These are phyloP conservation scores for Schizotus pectinicornis DNA, from an alignment of 2,888 invertebrate genomes.

Conservation along the genomic window DNA sequence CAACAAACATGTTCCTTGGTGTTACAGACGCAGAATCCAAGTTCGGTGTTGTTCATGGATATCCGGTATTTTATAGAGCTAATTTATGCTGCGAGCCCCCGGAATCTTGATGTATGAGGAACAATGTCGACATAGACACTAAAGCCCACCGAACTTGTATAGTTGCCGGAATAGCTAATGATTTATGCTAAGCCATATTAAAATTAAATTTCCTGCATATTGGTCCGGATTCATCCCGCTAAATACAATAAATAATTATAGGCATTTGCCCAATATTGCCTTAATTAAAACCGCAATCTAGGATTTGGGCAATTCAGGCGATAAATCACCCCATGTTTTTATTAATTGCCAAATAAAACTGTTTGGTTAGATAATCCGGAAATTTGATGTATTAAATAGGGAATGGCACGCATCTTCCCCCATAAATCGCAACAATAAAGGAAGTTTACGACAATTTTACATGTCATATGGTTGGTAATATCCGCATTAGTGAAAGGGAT, in stretches of 20 bases:
- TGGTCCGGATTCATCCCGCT: constrained; percentile 11
- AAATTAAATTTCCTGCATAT: constrained; percentile 28
- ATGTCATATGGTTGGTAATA: constrained; percentile 16
- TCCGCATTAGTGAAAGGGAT: constrained; percentile 9
- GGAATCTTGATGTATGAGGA: constrained; percentile 30
- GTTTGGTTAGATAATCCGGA: constrained; percentile 11
- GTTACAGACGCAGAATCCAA: constrained; percentile 20
- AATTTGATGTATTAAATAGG: constrained; percentile 14
- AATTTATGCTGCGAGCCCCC: constrained; percentile 27
- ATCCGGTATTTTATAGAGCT: constrained; percentile 28
- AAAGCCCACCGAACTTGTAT: constrained; percentile 24
- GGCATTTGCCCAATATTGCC: constrained; percentile 7
- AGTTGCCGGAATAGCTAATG: constrained; percentile 25
- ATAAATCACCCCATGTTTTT: constrained; percentile 10
- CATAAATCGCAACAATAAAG: constrained; percentile 17
- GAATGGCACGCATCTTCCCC: constrained; percentile 7
- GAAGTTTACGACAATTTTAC: constrained; percentile 20
- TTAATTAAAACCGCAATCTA: constrained; percentile 5
- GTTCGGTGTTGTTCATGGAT: constrained; percentile 27
- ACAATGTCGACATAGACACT: constrained; percentile 28
- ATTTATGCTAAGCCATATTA: constrained; percentile 26
- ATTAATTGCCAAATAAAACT: constrained; percentile 16
- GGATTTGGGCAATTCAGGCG: constrained; percentile 15
- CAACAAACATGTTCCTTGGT: constrained; percentile 17
- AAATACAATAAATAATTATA: constrained; percentile 13